phyloP scores from a whole-genome alignment of 2,113 vertebrate species.

The Labeo catla region DNA sequence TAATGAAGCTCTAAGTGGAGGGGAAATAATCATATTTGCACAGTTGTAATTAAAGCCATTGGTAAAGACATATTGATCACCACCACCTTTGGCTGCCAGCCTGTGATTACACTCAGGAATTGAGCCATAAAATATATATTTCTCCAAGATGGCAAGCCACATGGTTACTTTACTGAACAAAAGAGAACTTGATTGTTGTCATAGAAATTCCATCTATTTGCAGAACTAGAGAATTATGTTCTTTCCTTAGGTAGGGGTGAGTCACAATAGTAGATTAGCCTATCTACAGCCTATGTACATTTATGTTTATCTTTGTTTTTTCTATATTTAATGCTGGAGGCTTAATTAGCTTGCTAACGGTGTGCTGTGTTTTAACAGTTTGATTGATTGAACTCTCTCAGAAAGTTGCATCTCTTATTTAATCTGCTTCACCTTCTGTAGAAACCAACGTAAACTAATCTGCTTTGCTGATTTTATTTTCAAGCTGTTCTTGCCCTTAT shows the following conservation, averaged over 20 bases:
- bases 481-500: too few relatives aligned
- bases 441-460: background rate
- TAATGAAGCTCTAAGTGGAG: conserved; percentile 47
- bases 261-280: background rate
- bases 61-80: conserved; percentile 52
- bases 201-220: background rate
- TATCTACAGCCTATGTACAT: background rate
- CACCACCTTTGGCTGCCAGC: conserved; percentile 34
- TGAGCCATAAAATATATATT: conserved; percentile 9
- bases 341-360: background rate
- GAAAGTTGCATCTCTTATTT: background rate
- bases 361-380: background rate
- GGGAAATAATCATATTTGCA: conserved; percentile 58
- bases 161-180: background rate
- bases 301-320: background rate
- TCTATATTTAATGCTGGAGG: background rate
- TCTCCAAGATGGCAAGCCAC: conserved; percentile 11
- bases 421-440: background rate
- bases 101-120: conserved; percentile 40
- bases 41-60: conserved; percentile 53
- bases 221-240: background rate
- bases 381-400: background rate
- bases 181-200: background rate
- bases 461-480: background rate
- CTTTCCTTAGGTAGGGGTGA: background rate